Percentiles rank a stretch among this genome's conserved stretches.
Conservation (phyloP, 2,113 vertebrate genomes). For the Plecturocebus donacophilus region DNA sequence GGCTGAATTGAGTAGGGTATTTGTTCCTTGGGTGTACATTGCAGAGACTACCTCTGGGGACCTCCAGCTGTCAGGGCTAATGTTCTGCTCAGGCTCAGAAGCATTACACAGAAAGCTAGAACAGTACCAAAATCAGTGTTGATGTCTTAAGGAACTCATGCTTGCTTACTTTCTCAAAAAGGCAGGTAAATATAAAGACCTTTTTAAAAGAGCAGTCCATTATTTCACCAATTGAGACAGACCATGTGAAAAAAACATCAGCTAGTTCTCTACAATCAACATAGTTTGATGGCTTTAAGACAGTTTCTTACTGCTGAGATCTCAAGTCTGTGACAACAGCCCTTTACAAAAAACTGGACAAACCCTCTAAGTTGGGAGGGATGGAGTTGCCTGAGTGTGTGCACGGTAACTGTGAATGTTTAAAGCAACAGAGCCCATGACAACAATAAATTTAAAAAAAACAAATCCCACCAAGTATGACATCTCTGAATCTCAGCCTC, state of each 20-base stretch:
- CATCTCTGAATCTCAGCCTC: background rate
- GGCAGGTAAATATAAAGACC: background rate
- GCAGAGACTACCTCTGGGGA: background rate
- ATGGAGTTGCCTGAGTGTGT: no score
- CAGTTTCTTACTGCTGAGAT: background rate
- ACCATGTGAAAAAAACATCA: background rate
- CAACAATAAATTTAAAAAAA: background rate
- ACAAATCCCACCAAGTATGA: no score
- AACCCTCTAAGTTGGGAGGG: background rate
- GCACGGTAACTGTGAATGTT: background rate
- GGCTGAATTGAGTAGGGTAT: background rate
- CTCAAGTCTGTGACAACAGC: background rate
- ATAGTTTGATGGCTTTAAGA: background rate
- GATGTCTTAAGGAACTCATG: background rate
- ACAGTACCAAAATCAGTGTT: background rate
- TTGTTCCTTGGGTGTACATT: background rate
- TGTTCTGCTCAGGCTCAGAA: background rate
- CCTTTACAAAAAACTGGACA: background rate
- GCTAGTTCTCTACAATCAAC: background rate
- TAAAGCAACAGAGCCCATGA: background rate
- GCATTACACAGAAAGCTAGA: background rate
- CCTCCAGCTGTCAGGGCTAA: background rate
- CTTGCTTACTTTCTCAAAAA: background rate
- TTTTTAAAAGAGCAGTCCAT: background rate
- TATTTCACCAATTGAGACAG: background rate